Conservation (phyloP, 2,888 invertebrate genomes). For the Darwinula stevensoni region DNA sequence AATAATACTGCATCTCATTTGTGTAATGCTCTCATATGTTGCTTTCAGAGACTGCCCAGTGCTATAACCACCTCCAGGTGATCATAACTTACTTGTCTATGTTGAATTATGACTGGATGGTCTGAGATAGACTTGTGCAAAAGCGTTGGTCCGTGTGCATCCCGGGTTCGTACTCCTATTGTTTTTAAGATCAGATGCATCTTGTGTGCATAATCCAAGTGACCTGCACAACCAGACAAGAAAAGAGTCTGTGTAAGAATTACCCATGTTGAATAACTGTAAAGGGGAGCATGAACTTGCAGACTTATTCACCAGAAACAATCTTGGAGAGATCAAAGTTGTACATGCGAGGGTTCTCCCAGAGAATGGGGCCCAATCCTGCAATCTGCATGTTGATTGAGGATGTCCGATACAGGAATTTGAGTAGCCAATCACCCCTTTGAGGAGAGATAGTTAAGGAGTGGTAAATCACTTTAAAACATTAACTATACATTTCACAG, state of each 20-base stretch:
- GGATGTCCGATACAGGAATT: constrained; percentile 30
- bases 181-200: constrained; percentile 15
- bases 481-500: too few species aligned
- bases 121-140: too few species aligned
- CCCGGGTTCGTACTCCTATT: neutral
- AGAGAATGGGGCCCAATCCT: constrained; percentile 25
- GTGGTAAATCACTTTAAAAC: too few species aligned
- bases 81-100: too few species aligned
- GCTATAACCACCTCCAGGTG: too few species aligned
- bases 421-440: constrained; percentile 30
- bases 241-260: constrained; percentile 3
- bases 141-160: too few species aligned
- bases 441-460: too few species aligned
- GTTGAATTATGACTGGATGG: too few species aligned
- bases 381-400: constrained; percentile 27
- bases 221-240: constrained; percentile 19
- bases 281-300: constrained; percentile 3
- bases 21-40: too few species aligned
- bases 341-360: constrained; percentile 22
- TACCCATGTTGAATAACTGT: neutral
- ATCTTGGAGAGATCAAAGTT: constrained; percentile 28
- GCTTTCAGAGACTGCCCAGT: too few species aligned
- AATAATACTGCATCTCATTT: too few species aligned
- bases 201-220: constrained; percentile 26
- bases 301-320: constrained; percentile 17